phyloP scores from a whole-genome alignment of 2,888 invertebrate genomes.

The Tipula confusa region DNA sequence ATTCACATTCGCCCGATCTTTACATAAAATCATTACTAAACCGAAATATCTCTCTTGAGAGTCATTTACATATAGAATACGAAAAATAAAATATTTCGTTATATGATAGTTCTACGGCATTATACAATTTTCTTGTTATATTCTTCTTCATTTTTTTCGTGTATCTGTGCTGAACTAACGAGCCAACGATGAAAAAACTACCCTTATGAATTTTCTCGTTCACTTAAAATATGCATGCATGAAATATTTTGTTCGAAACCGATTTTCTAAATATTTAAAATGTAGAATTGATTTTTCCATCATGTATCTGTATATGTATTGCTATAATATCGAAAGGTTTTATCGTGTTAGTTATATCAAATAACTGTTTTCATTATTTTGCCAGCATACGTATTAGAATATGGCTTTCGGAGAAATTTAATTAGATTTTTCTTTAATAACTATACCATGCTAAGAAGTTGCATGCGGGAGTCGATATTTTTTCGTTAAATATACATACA shows the following conservation, averaged over 20 bases:
- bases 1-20: neutral
- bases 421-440: neutral
- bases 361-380: neutral
- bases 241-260: neutral
- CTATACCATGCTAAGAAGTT: neutral
- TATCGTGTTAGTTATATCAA: too few species aligned
- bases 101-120: neutral
- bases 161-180: neutral
- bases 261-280: conserved; percentile 25
- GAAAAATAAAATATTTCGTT: neutral
- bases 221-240: neutral
- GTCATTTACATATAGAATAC: neutral
- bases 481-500: too few species aligned
- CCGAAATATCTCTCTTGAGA: neutral
- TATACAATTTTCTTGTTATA: neutral
- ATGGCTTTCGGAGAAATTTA: neutral
- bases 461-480: neutral
- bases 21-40: neutral
- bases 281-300: neutral
- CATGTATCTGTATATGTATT: too few species aligned
- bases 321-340: too few species aligned
- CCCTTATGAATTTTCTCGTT: neutral
- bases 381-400: neutral
- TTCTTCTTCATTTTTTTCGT: neutral
- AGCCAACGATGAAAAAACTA: neutral